Evolutionary conservation across 2,888 invertebrate genomes (phyloP).

Genomic region (Cataglyphis albicans): DNA sequence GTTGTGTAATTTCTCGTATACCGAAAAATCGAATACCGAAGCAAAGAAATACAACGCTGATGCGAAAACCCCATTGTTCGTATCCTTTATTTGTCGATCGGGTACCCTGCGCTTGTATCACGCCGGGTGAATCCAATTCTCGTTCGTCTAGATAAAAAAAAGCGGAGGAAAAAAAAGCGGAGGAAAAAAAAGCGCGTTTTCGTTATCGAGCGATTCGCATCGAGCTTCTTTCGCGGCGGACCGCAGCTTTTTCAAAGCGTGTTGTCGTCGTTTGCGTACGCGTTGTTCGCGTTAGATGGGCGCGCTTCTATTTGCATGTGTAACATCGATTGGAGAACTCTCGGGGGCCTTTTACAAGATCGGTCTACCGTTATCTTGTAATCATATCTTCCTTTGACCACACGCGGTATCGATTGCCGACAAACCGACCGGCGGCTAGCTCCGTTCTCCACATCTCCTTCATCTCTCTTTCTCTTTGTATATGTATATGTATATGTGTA

Average conservation of each 20-base stretch:
- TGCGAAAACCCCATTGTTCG: background rate
- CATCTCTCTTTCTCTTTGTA: slow-evolving; percentile 11
- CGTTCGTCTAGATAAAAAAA: background rate
- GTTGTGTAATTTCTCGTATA: background rate
- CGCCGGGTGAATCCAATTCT: slow-evolving; percentile 4
- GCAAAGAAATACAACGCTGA: background rate
- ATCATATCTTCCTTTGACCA: slow-evolving; percentile 67
- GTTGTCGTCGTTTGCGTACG: background rate
- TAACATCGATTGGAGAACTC: slow-evolving; percentile 21
- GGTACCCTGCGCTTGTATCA: background rate
- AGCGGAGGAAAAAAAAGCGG: background rate
- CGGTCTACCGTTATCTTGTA: slow-evolving; percentile 59
- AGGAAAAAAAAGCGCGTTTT: background rate
- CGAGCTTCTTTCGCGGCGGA: background rate
- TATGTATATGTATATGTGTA: background rate
- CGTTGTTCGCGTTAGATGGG: background rate
- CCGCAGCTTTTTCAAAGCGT: background rate
- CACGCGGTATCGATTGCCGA: slow-evolving; percentile 59
- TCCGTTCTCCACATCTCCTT: background rate
- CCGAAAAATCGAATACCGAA: background rate
- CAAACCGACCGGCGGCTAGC: slow-evolving; percentile 19
- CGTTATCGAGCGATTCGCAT: background rate
- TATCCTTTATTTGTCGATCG: slow-evolving; percentile 24
- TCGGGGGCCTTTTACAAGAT: slow-evolving; percentile 41
- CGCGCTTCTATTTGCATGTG: slow-evolving; percentile 52